Evolutionary conservation across 2,797 vertebrate genomes (phyloP).

Genomic region (Myoxocephalus aenaeus): DNA sequence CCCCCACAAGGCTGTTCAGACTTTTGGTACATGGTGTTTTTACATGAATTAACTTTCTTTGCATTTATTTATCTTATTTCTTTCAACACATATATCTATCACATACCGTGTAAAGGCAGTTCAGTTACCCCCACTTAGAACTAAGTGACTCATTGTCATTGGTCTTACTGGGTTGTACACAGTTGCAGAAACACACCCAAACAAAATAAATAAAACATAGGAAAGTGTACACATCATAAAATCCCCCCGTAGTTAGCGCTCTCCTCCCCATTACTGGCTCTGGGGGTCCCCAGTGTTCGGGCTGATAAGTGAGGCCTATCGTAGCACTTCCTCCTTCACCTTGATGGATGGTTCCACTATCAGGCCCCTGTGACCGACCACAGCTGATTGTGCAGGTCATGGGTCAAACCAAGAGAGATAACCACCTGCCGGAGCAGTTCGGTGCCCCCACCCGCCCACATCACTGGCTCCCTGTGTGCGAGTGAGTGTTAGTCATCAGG

Average conservation of each 20-base stretch:
- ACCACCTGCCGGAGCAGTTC: constrained; percentile 74
- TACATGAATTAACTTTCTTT: neutral
- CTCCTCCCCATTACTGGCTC: constrained; percentile 9
- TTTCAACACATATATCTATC: neutral
- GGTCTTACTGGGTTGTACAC: neutral
- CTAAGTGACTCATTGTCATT: neutral
- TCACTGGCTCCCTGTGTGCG: constrained; percentile 40
- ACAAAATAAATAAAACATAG: neutral
- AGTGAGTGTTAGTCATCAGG: constrained; percentile 43
- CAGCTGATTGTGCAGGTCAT: constrained; percentile 67
- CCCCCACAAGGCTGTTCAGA: neutral
- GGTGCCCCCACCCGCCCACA: constrained; percentile 22
- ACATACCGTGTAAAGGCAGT: neutral
- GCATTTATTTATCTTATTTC: neutral
- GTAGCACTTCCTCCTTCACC: constrained; percentile 69
- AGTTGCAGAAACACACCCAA: neutral
- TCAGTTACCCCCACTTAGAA: neutral
- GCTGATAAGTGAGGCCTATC: constrained; percentile 68
- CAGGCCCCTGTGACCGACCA: constrained; percentile 50
- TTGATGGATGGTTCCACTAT: constrained; percentile 72
- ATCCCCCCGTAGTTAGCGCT: neutral
- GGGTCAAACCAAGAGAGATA: constrained; percentile 76
- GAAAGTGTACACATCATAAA: neutral
- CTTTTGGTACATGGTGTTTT: neutral
- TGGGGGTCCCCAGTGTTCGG: constrained; percentile 42